Base-by-base conservation (phyloP, 2,113 vertebrate species). In the Microtus oregoni region DNA sequence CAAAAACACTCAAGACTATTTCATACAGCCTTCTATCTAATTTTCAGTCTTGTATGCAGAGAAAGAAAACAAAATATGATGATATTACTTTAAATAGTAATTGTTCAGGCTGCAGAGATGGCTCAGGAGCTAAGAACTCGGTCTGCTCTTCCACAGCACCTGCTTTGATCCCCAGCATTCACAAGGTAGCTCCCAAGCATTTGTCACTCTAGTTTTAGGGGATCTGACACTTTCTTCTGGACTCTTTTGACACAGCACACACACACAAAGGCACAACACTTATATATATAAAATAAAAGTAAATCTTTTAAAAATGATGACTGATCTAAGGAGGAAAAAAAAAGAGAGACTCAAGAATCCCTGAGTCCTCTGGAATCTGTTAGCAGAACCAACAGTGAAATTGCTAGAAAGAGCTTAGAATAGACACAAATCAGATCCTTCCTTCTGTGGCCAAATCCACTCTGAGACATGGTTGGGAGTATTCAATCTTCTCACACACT, bases 31-130 rank as follows among this genome's bases (percentile, higher is more conserved):
- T 70, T 95, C 26, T n/a, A 94, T 95, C 94, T 77, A 38, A 63
- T 72, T 96, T 91, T 79, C n/a, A 89, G 32, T 28, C n/a, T 91
- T 6, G 65, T 91, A 76, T 67, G 77, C 5, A 88, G 61, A 83
- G 55, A 86, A 91, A 82, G 50, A 83, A 12, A 26, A 79, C 89
- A 92, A 81, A 68, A 0, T 17, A 30, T 75, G 15, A 90, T 52
- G 50, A 3, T 78, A 81, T 6, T 87, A 28, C 55, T 91, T 41
- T 41, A 63, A 94, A 89, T 58, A 41, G 68, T 67, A 44, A 86
- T 92, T 47, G 15, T 44, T 28, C 58, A 41, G 55, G 58, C 50
- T 55, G 78, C 5, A 22, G 9, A 35, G 32, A n/a, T 58, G 19
- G 78, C 50, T 79, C 30, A 55, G 17, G 30, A 55, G 30, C 30